Evolutionary conservation across 2,797 vertebrate genomes (phyloP).

Genomic region (Tiaroga cobitis): DNA sequence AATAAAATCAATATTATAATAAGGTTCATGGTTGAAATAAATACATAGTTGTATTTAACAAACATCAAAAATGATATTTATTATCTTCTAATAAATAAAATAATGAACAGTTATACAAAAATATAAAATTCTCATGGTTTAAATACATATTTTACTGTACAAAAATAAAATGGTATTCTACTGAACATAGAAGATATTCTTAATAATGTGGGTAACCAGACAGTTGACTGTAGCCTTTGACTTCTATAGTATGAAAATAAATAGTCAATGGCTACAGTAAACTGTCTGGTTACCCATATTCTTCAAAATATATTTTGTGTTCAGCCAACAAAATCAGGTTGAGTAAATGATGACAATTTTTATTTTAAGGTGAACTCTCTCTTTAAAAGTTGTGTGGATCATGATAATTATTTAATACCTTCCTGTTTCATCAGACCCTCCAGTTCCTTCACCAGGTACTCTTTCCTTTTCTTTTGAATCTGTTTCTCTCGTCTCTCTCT

Average conservation of each 20-base stretch:
- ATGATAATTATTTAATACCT: constrained; percentile 67
- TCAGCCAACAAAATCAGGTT: background rate
- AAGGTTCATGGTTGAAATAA: background rate
- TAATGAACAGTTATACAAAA: background rate
- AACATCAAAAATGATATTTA: background rate
- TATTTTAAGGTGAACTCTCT: background rate
- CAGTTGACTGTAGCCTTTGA: background rate
- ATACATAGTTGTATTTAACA: background rate
- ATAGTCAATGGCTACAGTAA: background rate
- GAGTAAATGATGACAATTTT: background rate
- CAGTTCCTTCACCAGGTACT: constrained; percentile 86
- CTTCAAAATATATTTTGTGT: background rate
- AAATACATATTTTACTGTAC: background rate
- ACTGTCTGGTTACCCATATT: background rate
- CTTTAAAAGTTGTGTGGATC: background rate
- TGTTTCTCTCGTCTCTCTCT: constrained; percentile 80
- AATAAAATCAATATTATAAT: background rate
- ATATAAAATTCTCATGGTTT: background rate
- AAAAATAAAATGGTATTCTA: background rate
- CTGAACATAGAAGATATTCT: too few relatives aligned
- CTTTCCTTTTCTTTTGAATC: constrained; percentile 83
- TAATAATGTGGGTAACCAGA: background rate
- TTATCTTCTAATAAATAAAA: background rate
- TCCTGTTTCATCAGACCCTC: constrained; percentile 87
- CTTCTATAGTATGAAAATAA: background rate